phyloP scores from a whole-genome alignment of 2,797 vertebrate species.

The Girardinus metallicus region DNA sequence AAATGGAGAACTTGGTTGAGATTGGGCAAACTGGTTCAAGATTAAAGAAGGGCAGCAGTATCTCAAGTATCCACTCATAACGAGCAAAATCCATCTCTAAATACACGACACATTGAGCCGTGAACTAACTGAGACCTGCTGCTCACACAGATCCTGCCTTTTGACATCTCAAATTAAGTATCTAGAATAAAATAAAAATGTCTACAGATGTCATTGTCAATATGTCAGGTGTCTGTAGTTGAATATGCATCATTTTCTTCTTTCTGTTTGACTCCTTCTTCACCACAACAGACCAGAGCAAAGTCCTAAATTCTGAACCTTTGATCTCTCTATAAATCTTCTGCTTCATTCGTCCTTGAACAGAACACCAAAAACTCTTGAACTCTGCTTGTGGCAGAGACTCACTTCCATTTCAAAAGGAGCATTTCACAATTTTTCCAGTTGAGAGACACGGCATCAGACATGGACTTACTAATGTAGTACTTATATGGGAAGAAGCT shows the following conservation, averaged over 20 bases:
- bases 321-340: neutral
- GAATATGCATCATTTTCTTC: no score
- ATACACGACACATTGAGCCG: neutral
- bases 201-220: neutral
- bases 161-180: neutral
- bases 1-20: neutral
- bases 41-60: neutral
- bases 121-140: neutral
- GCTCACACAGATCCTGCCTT: neutral
- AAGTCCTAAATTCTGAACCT: neutral
- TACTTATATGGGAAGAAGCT: neutral
- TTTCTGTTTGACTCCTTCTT: neutral
- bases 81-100: neutral
- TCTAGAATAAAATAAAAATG: neutral
- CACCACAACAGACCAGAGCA: neutral
- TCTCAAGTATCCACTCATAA: neutral
- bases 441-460: neutral
- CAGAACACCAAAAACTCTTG: neutral
- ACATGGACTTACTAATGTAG: neutral
- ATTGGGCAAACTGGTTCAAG: neutral
- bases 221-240: neutral
- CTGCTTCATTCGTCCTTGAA: neutral
- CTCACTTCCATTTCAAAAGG: neutral
- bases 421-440: neutral
- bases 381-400: neutral